phyloP scores from a whole-genome alignment of 2,113 vertebrate species.

The Egretta garzetta region DNA sequence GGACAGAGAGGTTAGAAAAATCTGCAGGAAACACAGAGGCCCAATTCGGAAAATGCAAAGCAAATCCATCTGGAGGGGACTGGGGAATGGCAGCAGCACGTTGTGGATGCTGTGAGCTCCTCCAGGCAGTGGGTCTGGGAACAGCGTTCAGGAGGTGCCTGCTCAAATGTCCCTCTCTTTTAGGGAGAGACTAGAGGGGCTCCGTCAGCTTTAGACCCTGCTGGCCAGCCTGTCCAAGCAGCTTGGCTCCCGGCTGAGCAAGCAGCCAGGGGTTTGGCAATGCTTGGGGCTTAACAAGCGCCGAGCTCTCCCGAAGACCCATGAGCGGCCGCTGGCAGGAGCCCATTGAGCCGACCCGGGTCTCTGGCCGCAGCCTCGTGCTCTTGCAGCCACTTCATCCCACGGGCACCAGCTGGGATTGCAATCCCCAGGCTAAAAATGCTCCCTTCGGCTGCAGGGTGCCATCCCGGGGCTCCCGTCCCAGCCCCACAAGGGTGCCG shows the following conservation, averaged over 20 bases:
- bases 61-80: conserved; percentile 38
- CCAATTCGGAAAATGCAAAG: background rate
- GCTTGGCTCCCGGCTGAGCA: background rate
- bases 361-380: background rate
- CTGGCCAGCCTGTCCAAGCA: background rate
- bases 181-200: background rate
- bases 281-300: rapidly evolving
- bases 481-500: rapidly evolving
- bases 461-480: rapidly evolving
- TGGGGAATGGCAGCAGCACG: rapidly evolving
- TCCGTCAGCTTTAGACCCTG: background rate
- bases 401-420: background rate
- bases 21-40: conserved; percentile 14
- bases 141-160: background rate
- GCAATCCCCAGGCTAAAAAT: background rate
- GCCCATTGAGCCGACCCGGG: background rate
- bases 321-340: background rate
- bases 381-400: background rate
- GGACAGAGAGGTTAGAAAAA: conserved; percentile 53
- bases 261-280: background rate
- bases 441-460: rapidly evolving
- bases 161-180: background rate
- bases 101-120: rapidly evolving
- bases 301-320: rapidly evolving
- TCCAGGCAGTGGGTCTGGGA: background rate